A percentile compares a stretch with the other conserved stretches of the same genome.
phyloP scores from a whole-genome alignment of 2,113 vertebrate genomes.

The Tyto alba region DNA sequence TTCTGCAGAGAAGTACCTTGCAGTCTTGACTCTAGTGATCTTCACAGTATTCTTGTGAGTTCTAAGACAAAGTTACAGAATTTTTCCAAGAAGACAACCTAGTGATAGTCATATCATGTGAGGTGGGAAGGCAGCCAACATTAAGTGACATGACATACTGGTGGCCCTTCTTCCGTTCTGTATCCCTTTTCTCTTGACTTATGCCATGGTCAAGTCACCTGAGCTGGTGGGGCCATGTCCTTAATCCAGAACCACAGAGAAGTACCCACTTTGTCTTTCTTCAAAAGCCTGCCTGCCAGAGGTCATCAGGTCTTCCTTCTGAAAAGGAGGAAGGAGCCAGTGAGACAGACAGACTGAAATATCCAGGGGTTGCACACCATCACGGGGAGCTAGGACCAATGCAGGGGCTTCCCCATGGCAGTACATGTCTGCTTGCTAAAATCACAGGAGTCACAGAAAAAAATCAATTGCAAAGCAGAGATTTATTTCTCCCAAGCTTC shows the following conservation, averaged over 20 bases:
- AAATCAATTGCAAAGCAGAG: neutral
- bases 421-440: neutral
- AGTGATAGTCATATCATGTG: neutral
- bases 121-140: neutral
- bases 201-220: neutral
- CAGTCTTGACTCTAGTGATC: neutral
- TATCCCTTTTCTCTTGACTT: neutral
- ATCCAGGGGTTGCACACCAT: neutral
- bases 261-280: neutral
- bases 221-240: neutral
- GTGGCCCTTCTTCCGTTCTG: neutral
- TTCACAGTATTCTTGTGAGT: neutral
- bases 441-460: neutral
- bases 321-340: neutral
- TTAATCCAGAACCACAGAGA: neutral
- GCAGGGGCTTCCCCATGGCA: neutral
- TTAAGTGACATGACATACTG: neutral
- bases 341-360: neutral
- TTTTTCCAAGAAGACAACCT: neutral
- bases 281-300: neutral
- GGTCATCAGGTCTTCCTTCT: neutral
- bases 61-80: neutral
- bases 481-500: neutral
- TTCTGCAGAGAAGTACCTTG: neutral
- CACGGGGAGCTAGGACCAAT: accelerated